A percentile compares a stretch with the other conserved stretches of the same genome.
phyloP scores from a whole-genome alignment of 2,888 invertebrate species.

The Azorinus chamasolen region DNA sequence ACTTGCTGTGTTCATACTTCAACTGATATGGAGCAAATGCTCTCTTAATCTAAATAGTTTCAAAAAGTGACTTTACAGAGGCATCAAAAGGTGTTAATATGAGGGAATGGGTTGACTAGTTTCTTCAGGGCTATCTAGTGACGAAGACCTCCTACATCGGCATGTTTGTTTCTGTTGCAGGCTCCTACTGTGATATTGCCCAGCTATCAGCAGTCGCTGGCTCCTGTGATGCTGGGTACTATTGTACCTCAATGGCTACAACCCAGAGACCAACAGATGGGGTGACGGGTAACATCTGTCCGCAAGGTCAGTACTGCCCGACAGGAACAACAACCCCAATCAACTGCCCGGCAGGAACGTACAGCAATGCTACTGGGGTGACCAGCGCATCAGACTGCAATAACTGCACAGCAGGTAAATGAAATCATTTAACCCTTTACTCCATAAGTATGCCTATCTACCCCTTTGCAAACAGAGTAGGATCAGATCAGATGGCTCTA shows the following conservation, averaged over 20 bases:
- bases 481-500: too few species aligned
- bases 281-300: slow-evolving; percentile 81
- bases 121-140: too few species aligned
- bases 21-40: too few species aligned
- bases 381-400: slow-evolving; percentile 74
- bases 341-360: slow-evolving; percentile 81
- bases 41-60: too few species aligned
- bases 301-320: slow-evolving; percentile 82
- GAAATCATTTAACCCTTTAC: background rate
- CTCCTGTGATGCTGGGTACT: slow-evolving; percentile 81
- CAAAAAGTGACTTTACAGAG: too few species aligned
- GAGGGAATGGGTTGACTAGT: too few species aligned
- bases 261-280: slow-evolving; percentile 78
- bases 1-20: too few species aligned
- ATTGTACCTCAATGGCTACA: slow-evolving; percentile 78
- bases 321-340: slow-evolving; percentile 75
- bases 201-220: slow-evolving; percentile 79
- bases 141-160: background rate
- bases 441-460: too few species aligned
- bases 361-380: slow-evolving; percentile 81
- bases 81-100: too few species aligned
- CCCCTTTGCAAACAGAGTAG: too few species aligned
- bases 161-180: slow-evolving; percentile 51
- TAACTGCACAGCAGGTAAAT: slow-evolving; percentile 80
- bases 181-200: slow-evolving; percentile 77